These are phyloP conservation scores for Coluber constrictor DNA, from an alignment of 2,797 vertebrate genomes.

Conservation along the genomic window DNA sequence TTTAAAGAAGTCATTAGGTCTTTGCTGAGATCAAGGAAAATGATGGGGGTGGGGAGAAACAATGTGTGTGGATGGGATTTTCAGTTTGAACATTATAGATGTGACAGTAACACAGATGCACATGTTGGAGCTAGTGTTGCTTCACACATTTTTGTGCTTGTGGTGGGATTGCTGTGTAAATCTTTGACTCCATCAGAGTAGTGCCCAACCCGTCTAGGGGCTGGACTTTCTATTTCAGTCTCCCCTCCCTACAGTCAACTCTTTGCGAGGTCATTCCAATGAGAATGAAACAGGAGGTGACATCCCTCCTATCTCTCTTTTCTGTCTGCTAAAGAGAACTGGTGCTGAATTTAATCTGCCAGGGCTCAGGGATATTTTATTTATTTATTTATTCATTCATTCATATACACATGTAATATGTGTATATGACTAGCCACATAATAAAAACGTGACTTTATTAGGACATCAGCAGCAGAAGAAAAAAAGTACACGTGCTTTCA, in stretches of 20 bases:
- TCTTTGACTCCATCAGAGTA: neutral
- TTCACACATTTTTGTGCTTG: neutral
- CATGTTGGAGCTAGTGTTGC: neutral
- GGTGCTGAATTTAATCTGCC: conserved; percentile 51
- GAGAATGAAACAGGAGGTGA: conserved; percentile 66
- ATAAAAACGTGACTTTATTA: conserved; percentile 16
- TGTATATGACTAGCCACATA: neutral
- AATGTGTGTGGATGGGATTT: neutral
- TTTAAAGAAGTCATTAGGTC: neutral
- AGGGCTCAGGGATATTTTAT: neutral
- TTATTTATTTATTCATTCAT: neutral
- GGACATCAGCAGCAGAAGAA: conserved; percentile 15
- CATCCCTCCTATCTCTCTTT: neutral
- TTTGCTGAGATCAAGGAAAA: neutral
- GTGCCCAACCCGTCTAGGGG: conserved; percentile 42
- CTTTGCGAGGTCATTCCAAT: conserved; percentile 69
- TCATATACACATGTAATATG: neutral
- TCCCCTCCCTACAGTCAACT: conserved; percentile 18
- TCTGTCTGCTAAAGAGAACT: conserved; percentile 31
- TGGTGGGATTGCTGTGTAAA: neutral
- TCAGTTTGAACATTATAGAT: neutral
- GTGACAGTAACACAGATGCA: neutral
- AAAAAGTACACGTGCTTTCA: neutral
- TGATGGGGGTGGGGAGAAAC: neutral
- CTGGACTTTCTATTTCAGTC: conserved; percentile 21